A percentile compares a stretch with the other conserved stretches of the same genome.
phyloP scores from a whole-genome alignment of 2,113 vertebrate genomes.

The Aleadryas rufinucha region DNA sequence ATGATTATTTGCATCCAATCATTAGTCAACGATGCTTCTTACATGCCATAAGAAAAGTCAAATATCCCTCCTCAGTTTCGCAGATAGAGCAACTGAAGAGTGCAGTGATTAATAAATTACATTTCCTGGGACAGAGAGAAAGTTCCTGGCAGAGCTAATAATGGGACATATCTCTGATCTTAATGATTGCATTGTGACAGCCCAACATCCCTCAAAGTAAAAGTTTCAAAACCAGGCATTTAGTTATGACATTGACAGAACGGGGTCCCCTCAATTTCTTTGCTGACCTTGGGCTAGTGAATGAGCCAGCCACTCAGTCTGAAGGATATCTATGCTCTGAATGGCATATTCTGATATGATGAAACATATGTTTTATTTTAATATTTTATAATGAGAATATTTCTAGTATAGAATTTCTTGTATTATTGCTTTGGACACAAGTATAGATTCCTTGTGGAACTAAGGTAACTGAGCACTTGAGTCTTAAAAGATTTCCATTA shows the following conservation, averaged over 20 bases:
- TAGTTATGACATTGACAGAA: neutral
- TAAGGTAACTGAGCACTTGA: neutral
- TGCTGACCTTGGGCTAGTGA: neutral
- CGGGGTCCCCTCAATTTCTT: neutral
- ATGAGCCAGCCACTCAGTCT: neutral
- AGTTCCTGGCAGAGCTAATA: neutral
- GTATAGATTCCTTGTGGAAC: neutral
- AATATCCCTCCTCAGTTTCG: neutral
- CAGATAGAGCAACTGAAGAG: neutral
- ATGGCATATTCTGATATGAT: neutral
- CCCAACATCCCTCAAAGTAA: neutral
- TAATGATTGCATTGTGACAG: neutral
- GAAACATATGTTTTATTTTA: neutral
- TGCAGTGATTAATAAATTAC: conserved; percentile 19
- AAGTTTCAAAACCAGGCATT: neutral
- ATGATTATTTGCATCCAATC: neutral
- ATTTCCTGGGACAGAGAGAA: conserved; percentile 18
- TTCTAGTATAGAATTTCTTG: neutral
- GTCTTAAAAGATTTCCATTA: neutral
- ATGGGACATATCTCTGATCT: neutral
- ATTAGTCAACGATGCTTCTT: neutral
- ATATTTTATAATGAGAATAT: neutral
- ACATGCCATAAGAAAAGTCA: neutral
- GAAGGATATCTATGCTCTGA: neutral
- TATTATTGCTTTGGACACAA: neutral